phyloP scores from a whole-genome alignment of 1,140 invertebrate genomes.

The Heliconius hermathena region DNA sequence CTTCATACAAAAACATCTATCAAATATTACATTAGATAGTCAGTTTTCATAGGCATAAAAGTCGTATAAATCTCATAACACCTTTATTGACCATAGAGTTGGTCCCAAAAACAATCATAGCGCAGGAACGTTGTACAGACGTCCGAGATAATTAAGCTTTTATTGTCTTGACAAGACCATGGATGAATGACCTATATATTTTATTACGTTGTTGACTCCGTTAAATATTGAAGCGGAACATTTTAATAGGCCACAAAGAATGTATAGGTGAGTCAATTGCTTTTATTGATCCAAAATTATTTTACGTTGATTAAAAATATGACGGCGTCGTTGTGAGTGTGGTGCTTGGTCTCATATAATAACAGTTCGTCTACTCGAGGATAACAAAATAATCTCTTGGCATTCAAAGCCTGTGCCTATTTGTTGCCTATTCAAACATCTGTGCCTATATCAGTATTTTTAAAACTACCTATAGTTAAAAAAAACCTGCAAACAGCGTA shows the following conservation, averaged over 20 bases:
- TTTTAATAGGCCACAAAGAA: constrained; percentile 22
- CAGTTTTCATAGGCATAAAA: background rate
- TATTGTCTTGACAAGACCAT: constrained; percentile 29
- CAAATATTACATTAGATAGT: background rate
- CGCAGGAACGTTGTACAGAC: constrained; percentile 15
- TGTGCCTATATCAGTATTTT: too few relatives aligned
- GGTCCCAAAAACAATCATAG: constrained; percentile 27
- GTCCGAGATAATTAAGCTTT: constrained; percentile 27
- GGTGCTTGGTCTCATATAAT: too few relatives aligned
- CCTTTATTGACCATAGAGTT: background rate
- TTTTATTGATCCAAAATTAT: background rate
- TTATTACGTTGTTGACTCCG: constrained; percentile 32
- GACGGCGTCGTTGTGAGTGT: too few relatives aligned
- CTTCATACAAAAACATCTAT: background rate
- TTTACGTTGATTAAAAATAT: background rate
- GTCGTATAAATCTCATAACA: background rate
- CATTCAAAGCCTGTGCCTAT: too few relatives aligned
- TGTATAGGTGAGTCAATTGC: background rate
- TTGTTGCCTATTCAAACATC: too few relatives aligned
- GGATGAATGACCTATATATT: constrained; percentile 32
- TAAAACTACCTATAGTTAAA: too few relatives aligned
- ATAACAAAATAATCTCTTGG: too few relatives aligned
- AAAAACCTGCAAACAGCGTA: too few relatives aligned
- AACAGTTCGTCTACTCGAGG: too few relatives aligned
- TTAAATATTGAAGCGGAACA: constrained; percentile 30